Conservation (phyloP, 2,113 vertebrate genomes). For the Psittacus erithacus region DNA sequence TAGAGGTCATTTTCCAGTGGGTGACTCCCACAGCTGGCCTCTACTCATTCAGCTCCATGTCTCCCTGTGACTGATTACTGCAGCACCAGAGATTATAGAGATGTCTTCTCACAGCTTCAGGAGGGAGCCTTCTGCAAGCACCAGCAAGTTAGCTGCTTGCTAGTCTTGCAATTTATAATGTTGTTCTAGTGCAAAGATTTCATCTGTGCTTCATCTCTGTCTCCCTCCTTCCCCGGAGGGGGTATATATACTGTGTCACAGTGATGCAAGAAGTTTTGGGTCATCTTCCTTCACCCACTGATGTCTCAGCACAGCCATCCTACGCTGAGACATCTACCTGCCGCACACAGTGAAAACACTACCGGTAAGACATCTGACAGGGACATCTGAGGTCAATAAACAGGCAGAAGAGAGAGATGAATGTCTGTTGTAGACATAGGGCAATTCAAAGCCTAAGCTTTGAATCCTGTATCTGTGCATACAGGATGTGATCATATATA, state of each 20-base stretch:
- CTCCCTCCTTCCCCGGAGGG: neutral
- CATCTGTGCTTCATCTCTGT: neutral
- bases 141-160: neutral
- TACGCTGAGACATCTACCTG: neutral
- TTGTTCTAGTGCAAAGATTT: neutral
- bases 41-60: neutral
- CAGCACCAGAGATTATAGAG: neutral
- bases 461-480: neutral
- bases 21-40: neutral
- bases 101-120: neutral
- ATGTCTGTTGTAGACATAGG: neutral
- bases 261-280: neutral
- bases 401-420: neutral
- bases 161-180: neutral
- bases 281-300: neutral
- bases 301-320: neutral
- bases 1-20: neutral
- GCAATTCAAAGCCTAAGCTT: neutral
- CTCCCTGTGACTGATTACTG: neutral
- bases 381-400: neutral
- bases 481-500: rapidly evolving
- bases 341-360: neutral
- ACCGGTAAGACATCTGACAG: neutral
- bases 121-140: neutral
- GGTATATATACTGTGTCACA: neutral